Percentiles rank a stretch among this genome's conserved stretches.
These are phyloP conservation scores for Cotesia typhae DNA, from an alignment of 1,140 invertebrate genomes.

Conservation along the genomic window DNA sequence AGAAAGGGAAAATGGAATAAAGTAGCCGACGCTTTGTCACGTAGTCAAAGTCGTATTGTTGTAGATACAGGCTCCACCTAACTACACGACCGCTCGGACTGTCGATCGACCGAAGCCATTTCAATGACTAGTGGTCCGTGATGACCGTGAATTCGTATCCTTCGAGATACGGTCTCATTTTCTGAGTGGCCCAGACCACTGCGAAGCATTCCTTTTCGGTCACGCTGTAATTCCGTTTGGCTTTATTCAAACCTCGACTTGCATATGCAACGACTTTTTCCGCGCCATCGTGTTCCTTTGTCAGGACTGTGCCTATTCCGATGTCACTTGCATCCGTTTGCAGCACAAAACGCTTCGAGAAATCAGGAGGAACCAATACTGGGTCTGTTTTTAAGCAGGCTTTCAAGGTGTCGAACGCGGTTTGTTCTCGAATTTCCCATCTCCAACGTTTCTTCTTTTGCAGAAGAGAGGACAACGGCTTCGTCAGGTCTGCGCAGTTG, in stretches of 20 bases:
- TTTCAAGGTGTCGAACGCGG: constrained; percentile 5
- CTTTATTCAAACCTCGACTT: constrained; percentile 49
- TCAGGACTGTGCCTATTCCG: constrained; percentile 48
- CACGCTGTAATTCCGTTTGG: constrained; percentile 59
- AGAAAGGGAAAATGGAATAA: no score
- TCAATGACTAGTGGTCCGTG: constrained; percentile 63
- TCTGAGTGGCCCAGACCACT: constrained; percentile 58
- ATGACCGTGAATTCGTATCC: constrained; percentile 58
- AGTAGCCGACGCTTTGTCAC: no score
- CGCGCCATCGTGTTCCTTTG: constrained; percentile 41
- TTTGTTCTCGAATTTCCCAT: constrained; percentile 42
- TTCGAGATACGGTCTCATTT: constrained; percentile 60
- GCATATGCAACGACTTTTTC: constrained; percentile 56
- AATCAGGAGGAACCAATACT: constrained; percentile 42
- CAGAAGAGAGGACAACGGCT: constrained; percentile 44
- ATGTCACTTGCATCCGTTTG: constrained; percentile 46
- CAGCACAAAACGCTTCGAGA: constrained; percentile 45
- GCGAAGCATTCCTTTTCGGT: constrained; percentile 65
- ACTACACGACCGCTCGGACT: constrained; percentile 57
- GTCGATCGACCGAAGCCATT: constrained; percentile 59
- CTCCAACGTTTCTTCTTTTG: constrained; percentile 44
- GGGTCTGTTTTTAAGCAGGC: background rate
- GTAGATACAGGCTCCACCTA: constrained; percentile 58
- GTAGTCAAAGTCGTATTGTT: constrained; percentile 55
- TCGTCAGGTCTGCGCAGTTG: constrained; percentile 47